phyloP scores from a whole-genome alignment of 2,888 invertebrate genomes.

The Athripsodes cinereus region DNA sequence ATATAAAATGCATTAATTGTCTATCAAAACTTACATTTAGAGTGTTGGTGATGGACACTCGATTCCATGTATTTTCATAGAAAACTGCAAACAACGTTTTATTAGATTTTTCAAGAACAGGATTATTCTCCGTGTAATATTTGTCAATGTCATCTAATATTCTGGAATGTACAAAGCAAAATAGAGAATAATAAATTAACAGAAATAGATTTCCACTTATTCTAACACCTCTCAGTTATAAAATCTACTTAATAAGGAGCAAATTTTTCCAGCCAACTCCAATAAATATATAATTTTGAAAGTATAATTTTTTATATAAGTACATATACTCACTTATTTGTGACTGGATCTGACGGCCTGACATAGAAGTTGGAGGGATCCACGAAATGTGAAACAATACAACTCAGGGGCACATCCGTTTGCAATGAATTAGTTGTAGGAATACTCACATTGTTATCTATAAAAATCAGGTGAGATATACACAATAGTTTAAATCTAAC shows the following conservation, averaged over 20 bases:
- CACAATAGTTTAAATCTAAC: too few species aligned
- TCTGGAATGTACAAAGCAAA: not conserved
- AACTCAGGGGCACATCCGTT: not conserved
- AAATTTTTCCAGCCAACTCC: too few species aligned
- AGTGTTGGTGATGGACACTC: not conserved
- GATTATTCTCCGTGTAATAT: not conserved
- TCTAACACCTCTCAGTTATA: too few species aligned
- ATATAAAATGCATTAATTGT: not conserved
- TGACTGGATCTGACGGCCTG: not conserved
- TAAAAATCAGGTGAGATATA: too few species aligned
- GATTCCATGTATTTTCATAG: not conserved
- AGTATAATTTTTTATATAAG: too few species aligned
- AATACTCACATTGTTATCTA: too few species aligned
- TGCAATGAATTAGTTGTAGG: not conserved
- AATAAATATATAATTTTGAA: too few species aligned
- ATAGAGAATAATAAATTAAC: not conserved
- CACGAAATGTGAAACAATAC: not conserved
- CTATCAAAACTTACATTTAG: not conserved
- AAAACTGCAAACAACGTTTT: not conserved
- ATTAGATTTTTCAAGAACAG: not conserved
- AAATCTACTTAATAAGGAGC: too few species aligned
- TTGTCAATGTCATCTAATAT: not conserved
- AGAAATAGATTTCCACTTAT: too few species aligned
- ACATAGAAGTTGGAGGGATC: not conserved
- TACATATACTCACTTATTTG: constrained; percentile 4